Evolutionary conservation across 2,888 invertebrate species (phyloP).

Genomic region (Nineta flava): DNA sequence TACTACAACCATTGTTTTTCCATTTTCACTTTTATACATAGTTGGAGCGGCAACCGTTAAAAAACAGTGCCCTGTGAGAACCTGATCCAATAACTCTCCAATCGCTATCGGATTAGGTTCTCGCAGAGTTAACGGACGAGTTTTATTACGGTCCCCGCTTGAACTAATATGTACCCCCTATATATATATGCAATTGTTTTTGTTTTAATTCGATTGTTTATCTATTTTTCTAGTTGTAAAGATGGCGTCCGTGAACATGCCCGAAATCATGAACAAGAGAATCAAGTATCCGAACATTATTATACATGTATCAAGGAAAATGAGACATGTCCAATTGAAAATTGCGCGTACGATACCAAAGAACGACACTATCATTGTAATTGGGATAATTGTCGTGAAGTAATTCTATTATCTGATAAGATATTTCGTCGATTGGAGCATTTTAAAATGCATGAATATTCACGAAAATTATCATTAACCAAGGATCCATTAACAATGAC

Average conservation of each 20-base stretch:
- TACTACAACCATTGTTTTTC: too few relatives aligned
- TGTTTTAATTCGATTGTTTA: not conserved
- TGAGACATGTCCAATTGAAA: constrained; percentile 45
- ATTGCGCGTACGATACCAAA: constrained; percentile 57
- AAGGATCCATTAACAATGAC: constrained; percentile 33
- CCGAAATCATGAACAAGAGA: constrained; percentile 76
- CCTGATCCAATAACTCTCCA: too few relatives aligned
- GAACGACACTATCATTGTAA: constrained; percentile 81
- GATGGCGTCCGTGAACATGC: constrained; percentile 71
- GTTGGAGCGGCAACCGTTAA: too few relatives aligned
- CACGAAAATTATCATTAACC: constrained; percentile 26
- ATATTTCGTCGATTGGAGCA: constrained; percentile 71
- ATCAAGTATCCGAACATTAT: constrained; percentile 66
- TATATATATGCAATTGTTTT: not conserved
- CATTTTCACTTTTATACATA: not conserved
- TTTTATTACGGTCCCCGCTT: too few relatives aligned
- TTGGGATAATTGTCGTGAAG: constrained; percentile 73
- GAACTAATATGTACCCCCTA: too few relatives aligned
- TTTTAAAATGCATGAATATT: constrained; percentile 58
- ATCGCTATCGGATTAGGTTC: too few relatives aligned
- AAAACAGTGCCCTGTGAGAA: too few relatives aligned
- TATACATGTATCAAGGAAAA: constrained; percentile 45
- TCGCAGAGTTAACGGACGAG: too few relatives aligned
- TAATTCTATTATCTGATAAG: constrained; percentile 59
- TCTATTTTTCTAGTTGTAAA: constrained; percentile 30